Evolutionary conservation across 1,140 invertebrate species (phyloP), one percentile per base, ranked within the genome.

Genomic region (Anastrepha obliqua): DNA sequence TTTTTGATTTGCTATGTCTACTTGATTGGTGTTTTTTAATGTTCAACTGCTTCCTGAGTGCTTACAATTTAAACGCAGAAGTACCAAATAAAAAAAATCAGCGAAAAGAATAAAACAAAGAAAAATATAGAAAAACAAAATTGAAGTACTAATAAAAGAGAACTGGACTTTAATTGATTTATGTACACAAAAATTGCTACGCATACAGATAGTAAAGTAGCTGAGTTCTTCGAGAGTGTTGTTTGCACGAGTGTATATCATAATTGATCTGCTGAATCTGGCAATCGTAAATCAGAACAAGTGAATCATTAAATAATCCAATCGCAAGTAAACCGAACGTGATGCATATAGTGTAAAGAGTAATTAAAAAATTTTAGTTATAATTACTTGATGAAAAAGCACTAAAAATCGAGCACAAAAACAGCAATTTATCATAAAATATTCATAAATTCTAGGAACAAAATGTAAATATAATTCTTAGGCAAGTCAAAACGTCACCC

Each of bases 1-100:
- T 42, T 74, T 74, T 81, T 29, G 74, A 81, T 81, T 81, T 81
- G 44, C 44, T 81, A 51, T 81, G 20, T 17, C 44, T 20, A 81
- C 20, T 81, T 81, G 15, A 81, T 81, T 81, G 74, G 74, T 81
- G 47, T 81, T 81, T 55, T 55, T 81, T 81, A 81, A 13, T 81
- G 44, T 55, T 81, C 44, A 8, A 20, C 17, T 55, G 47, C 44
- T 81, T n/a, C 11, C 29, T 55, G 7, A 74, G 67, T 74, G 67
- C 42, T 74, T 74, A 44, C 11, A 3, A 42, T 17, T n/a, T 13
- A 74, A 74, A 74, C 17, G 42, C 67, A 74, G 39, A 47, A 4
- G 29, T 20, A 55, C 2, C 9, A 81, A 55, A 11, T 4, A 55
- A 55, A 55, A 58, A 9, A 81, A 81, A 3, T 51, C 51, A 1